Evolutionary conservation across 2,888 invertebrate species (phyloP), one percentile per base, ranked within the genome.

Genomic region (Caenorhabditis macrosperma): DNA sequence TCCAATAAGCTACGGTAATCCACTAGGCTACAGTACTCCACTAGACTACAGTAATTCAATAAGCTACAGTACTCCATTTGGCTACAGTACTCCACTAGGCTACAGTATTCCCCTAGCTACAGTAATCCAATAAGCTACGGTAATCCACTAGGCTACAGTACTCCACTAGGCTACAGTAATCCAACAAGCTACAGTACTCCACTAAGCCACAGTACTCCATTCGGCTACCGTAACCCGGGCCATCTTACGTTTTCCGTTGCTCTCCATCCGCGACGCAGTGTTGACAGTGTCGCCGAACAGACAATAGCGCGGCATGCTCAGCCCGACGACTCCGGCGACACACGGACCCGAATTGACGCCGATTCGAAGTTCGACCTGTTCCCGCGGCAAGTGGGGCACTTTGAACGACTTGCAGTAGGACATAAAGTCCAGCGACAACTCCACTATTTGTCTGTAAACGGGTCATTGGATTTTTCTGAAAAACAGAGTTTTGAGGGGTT

Each of bases 201-300:
- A n/a, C n/a, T n/a, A n/a, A n/a, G n/a, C n/a, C n/a, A n/a, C n/a
- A n/a, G n/a, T n/a, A n/a, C n/a, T n/a, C n/a, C n/a, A n/a, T n/a
- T n/a, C n/a, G n/a, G n/a, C n/a, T n/a, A n/a, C n/a, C n/a, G n/a
- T n/a, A n/a, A n/a, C n/a, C n/a, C n/a, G n/a, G n/a, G n/a, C n/a
- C n/a, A n/a, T n/a, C 59, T 28, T 28, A 89, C 89, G 83, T 82
- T 89, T 88, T 30, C 88, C 86, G 77, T 89, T 87, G 66, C 82
- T 83, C 68, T 89, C 89, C 89, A 89, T 89, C 17, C 89, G 67
- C 0, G 83, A 83, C 17, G 89, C 89, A 9, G 89, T 89, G 61
- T 89, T 89, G 5, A 89, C 87, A 1, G 88, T 88, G 61, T 89
- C 89, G 1, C 89, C 89, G 64, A 89, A 89, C 6, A 88, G 77